Evolutionary conservation across 2,888 invertebrate species (phyloP).

Genomic region (Autographa pulchrina): DNA sequence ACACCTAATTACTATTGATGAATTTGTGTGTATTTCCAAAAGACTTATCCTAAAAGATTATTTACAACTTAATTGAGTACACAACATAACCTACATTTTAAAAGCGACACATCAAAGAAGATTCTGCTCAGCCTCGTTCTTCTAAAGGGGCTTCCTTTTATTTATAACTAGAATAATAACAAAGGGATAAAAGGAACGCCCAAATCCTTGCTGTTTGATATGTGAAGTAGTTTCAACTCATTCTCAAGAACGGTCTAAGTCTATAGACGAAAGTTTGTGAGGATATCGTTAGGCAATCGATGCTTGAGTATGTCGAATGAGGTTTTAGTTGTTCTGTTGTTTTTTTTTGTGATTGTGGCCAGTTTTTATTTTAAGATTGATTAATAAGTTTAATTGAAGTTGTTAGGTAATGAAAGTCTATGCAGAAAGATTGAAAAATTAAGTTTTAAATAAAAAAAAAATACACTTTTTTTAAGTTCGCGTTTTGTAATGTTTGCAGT

Average conservation of each 20-base stretch:
- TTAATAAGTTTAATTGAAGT: no score
- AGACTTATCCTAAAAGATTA: no score
- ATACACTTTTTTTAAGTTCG: no score
- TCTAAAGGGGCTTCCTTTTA: constrained; percentile 43
- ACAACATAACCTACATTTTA: constrained; percentile 7
- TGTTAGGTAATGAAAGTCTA: no score
- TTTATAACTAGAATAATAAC: constrained; percentile 20
- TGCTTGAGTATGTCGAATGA: neutral
- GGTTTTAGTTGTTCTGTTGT: neutral
- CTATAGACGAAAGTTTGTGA: neutral
- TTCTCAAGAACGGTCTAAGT: neutral
- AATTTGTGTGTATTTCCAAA: neutral
- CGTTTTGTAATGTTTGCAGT: no score
- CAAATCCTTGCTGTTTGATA: constrained; percentile 33
- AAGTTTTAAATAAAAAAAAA: no score
- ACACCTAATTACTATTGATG: neutral
- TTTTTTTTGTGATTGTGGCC: no score
- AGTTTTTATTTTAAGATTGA: no score
- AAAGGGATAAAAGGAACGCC: constrained; percentile 1
- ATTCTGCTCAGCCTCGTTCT: constrained; percentile 30
- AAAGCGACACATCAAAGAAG: constrained; percentile 40
- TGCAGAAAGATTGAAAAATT: no score
- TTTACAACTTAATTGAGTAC: neutral
- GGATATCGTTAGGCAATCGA: constrained; percentile 8
- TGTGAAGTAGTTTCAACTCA: constrained; percentile 29